Conservation (phyloP, 2,113 vertebrate species). For the Siphamia tubifer region DNA sequence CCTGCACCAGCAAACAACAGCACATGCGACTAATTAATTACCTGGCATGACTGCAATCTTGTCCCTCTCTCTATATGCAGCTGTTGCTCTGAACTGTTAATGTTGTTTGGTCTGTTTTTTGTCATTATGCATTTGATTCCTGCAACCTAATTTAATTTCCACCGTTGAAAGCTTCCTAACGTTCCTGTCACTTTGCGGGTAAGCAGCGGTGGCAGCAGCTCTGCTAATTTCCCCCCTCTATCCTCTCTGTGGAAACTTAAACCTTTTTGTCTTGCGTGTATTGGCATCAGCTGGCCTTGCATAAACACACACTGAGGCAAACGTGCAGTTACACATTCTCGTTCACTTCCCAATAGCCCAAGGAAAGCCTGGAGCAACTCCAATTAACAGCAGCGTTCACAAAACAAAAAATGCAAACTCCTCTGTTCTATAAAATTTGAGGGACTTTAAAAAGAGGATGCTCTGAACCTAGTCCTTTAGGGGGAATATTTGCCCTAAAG, state of each 20-base stretch:
- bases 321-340: constrained; percentile 4
- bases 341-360: constrained; percentile 43
- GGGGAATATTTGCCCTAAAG: constrained; percentile 24
- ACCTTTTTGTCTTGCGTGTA: constrained; percentile 19
- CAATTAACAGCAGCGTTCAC: constrained; percentile 59
- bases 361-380: constrained; percentile 59
- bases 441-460: constrained; percentile 21
- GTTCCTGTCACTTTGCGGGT: constrained; percentile 28
- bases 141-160: constrained; percentile 51
- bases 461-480: constrained; percentile 27
- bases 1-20: constrained; percentile 9
- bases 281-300: neutral
- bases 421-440: constrained; percentile 50
- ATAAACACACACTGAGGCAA: neutral
- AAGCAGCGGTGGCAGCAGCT: constrained; percentile 14
- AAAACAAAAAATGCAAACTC: constrained; percentile 39
- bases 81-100: neutral
- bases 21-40: constrained; percentile 35
- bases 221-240: constrained; percentile 25
- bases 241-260: constrained; percentile 11
- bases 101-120: constrained; percentile 5
- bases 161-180: constrained; percentile 21
- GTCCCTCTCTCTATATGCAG: neutral
- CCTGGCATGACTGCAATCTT: constrained; percentile 5
- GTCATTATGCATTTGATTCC: constrained; percentile 28